phyloP scores from a whole-genome alignment of 2,888 invertebrate genomes.

The Diarsia rubi region DNA sequence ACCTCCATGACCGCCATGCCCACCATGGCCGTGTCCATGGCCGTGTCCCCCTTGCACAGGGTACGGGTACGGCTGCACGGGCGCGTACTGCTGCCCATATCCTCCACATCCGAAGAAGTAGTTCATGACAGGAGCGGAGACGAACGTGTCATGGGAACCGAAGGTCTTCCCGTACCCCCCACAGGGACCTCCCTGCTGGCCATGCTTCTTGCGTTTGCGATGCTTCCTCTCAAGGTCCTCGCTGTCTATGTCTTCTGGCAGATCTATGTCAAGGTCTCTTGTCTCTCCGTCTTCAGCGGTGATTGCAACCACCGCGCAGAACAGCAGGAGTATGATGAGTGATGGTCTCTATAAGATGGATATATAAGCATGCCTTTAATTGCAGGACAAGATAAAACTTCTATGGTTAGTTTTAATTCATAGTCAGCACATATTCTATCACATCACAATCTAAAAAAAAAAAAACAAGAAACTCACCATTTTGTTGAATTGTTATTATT shows the following conservation, averaged over 20 bases:
- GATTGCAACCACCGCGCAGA: slow-evolving; percentile 66
- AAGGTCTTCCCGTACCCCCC: slow-evolving; percentile 80
- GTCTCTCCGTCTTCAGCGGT: slow-evolving; percentile 72
- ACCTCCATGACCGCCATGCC: slow-evolving; percentile 68
- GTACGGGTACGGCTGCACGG: slow-evolving; percentile 59
- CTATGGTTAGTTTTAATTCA: neutral
- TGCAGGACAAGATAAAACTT: neutral
- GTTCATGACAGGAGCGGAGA: slow-evolving; percentile 86
- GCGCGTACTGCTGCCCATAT: slow-evolving; percentile 61
- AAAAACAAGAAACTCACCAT: slow-evolving; percentile 29
- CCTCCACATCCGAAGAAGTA: slow-evolving; percentile 85
- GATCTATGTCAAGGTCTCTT: slow-evolving; percentile 75
- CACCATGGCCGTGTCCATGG: slow-evolving; percentile 68
- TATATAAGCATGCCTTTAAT: slow-evolving; percentile 23
- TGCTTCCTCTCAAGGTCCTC: slow-evolving; percentile 81
- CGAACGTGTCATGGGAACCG: slow-evolving; percentile 80
- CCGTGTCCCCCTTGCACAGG: slow-evolving; percentile 63
- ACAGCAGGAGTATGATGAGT: slow-evolving; percentile 73
- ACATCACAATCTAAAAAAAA: neutral
- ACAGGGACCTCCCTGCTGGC: slow-evolving; percentile 75
- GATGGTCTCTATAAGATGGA: slow-evolving; percentile 73
- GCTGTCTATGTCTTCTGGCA: slow-evolving; percentile 69
- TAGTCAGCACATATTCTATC: neutral
- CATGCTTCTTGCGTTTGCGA: slow-evolving; percentile 81
- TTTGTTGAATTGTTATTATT: slow-evolving; percentile 41